Evolutionary conservation across 2,888 invertebrate species (phyloP), one percentile per base, ranked within the genome.

Genomic region (Cinara cedri): DNA sequence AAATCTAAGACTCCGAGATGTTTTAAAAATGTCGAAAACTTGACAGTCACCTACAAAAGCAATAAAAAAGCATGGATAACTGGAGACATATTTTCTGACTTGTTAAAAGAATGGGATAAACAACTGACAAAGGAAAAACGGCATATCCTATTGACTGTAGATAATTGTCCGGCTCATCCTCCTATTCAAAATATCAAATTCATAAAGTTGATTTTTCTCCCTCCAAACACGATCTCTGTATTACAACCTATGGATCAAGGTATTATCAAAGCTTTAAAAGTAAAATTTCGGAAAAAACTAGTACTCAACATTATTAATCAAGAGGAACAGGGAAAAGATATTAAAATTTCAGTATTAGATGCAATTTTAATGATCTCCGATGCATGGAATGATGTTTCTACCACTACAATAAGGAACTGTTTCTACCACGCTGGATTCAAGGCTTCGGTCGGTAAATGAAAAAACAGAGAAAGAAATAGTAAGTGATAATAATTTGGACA

Each of bases 61-160:
- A 66, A 66, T 66, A 66, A 66, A 66, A 66, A 66, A 49, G 46
- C 21, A 66, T 66, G 65, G 46, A 46, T 66, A 46, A 65, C 65
- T 8, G 21, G 21, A 46, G 65, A 46, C 14, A 66, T 66, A 24
- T 66, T 66, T 66, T 66, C 49, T 1, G 19, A 66, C 9, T 62
- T 16, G 34, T 62, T 62, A 34, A 62, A 60, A 60, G 14, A 60
- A 65, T 21, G 44, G 63, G 19, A 63, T 63, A 63, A n/a, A 62
- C 62, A 62, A 65, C 65, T 60, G 24, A n/a, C 42, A 62, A 42
- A 34, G n/a, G n/a, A 62, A 62, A 66, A 46, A 46, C 16, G 44
- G 42, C 44, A 66, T 49, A 66, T 62, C 34, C 46, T 66, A 49
- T 66, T 49, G 16, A 66, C n/a, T n/a, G n/a, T n/a, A n/a, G n/a